Conservation (phyloP, 1,140 invertebrate genomes). For the Phthorimaea operculella region DNA sequence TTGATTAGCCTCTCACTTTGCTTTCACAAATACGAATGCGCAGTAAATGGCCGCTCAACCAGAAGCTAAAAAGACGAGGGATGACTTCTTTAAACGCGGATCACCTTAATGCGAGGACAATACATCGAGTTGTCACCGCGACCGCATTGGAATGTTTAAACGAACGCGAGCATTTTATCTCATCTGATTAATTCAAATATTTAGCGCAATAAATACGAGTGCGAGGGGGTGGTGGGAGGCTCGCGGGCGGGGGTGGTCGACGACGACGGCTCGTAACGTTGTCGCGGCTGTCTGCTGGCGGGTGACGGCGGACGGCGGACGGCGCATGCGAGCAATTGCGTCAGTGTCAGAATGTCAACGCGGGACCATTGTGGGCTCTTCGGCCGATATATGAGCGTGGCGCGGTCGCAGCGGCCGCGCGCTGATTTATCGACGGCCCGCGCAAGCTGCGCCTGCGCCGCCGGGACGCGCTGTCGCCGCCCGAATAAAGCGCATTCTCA, state of each 20-base stretch:
- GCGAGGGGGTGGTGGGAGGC: conserved; percentile 22
- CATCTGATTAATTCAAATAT: conserved; percentile 67
- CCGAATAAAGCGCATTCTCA: conserved; percentile 65
- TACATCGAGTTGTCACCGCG: conserved; percentile 64
- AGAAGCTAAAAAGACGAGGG: conserved; percentile 31
- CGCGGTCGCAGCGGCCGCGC: conserved; percentile 33
- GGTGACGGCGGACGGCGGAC: conserved; percentile 26
- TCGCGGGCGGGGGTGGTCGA: conserved; percentile 18
- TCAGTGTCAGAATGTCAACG: conserved; percentile 58
- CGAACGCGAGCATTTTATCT: conserved; percentile 61
- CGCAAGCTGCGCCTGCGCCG: conserved; percentile 21
- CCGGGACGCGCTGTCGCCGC: conserved; percentile 46
- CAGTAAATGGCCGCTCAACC: neutral
- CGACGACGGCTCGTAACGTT: conserved; percentile 23
- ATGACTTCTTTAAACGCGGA: conserved; percentile 53
- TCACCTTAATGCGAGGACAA: conserved; percentile 59
- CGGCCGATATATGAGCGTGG: conserved; percentile 58
- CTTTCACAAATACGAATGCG: neutral
- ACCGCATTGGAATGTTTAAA: conserved; percentile 62
- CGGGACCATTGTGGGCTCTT: conserved; percentile 50
- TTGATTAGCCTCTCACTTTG: neutral
- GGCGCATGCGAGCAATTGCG: conserved; percentile 59
- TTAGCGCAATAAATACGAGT: conserved; percentile 64
- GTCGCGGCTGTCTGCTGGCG: conserved; percentile 23
- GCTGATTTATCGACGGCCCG: conserved; percentile 64